Base-by-base conservation (phyloP, 2,797 vertebrate species). In the Antennarius maculatus region DNA sequence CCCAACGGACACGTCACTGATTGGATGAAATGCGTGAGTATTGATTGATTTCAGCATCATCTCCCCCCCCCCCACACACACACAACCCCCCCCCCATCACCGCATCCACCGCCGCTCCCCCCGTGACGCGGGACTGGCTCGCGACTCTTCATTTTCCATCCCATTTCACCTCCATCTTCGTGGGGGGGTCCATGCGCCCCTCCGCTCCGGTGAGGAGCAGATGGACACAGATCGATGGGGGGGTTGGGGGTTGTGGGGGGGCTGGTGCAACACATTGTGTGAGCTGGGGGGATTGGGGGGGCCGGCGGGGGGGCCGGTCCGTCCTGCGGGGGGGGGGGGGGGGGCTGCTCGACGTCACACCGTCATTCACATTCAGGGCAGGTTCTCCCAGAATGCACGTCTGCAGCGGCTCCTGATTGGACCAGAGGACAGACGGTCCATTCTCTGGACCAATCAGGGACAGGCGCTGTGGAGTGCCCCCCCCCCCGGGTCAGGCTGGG, bases 281-380 rank as follows among this genome's bases (percentile, higher is more conserved):
- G 23, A 23, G 23, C 23, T 23, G 23, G 23, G 23, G 23, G 23
- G 23, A n/a, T n/a, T n/a, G n/a, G n/a, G n/a, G n/a, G n/a, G n/a
- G n/a, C n/a, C n/a, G n/a, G 23, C 23, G 2, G 23, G 23, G 23
- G 23, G 23, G 23, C 23, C 23, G 1, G 23, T 23, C 23, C 23
- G 23, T 23, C 2, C 23, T 23, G 23, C 23, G 2, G 23, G 23
- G 23, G 23, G 23, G 23, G 2, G 23, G 23, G 23, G 23, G 23
- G 23, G 23, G 23, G 23, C 23, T 1, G 23, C 23, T 23, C 86
- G 85, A 94, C 92, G 92, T 93, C 92, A 93, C 93, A 90, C 89
- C 92, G 86, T 94, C 85, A 93, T 94, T 94, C 91, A 92, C 89
- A 94, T 94, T 94, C 93, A 86, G 90, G 89, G 93, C 93, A 94